Evolutionary conservation across 2,888 invertebrate genomes (phyloP).

Genomic region (Harmothoe impar): DNA sequence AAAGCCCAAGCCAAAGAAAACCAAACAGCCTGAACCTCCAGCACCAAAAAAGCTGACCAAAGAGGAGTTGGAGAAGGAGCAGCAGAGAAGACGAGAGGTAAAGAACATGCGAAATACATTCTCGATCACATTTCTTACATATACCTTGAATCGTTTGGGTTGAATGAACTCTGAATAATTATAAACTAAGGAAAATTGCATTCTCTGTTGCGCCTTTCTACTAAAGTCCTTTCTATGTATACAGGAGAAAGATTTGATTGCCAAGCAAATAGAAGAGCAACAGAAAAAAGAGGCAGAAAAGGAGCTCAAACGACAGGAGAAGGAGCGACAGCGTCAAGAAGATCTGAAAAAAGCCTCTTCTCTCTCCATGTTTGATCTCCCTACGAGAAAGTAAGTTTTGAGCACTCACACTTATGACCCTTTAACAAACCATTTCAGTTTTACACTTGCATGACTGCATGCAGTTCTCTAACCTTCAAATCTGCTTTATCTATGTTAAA

Average conservation of each 20-base stretch:
- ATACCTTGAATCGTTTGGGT: no score
- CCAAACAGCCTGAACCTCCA: not conserved
- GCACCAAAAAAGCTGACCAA: not conserved
- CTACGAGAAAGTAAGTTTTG: not conserved
- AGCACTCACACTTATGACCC: no score
- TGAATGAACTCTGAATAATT: no score
- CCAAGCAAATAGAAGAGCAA: constrained; percentile 25
- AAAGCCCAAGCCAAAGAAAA: not conserved
- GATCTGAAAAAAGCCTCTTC: not conserved
- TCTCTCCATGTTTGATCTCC: not conserved
- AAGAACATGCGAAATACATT: no score
- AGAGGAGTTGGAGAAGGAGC: not conserved
- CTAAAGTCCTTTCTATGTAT: not conserved
- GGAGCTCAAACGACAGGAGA: constrained; percentile 19
- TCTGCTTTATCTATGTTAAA: no score
- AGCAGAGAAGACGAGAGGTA: not conserved
- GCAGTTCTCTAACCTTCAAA: no score
- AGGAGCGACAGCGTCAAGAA: constrained; percentile 9
- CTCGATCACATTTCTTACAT: no score
- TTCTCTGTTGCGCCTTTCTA: no score
- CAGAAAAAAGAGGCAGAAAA: constrained; percentile 19
- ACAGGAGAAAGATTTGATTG: constrained; percentile 14
- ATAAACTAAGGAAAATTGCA: no score
- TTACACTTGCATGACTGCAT: no score
- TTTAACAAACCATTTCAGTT: no score